Evolutionary conservation across 2,797 vertebrate species (phyloP), one percentile per base, ranked within the genome.

Genomic region (Sphenodon punctatus): DNA sequence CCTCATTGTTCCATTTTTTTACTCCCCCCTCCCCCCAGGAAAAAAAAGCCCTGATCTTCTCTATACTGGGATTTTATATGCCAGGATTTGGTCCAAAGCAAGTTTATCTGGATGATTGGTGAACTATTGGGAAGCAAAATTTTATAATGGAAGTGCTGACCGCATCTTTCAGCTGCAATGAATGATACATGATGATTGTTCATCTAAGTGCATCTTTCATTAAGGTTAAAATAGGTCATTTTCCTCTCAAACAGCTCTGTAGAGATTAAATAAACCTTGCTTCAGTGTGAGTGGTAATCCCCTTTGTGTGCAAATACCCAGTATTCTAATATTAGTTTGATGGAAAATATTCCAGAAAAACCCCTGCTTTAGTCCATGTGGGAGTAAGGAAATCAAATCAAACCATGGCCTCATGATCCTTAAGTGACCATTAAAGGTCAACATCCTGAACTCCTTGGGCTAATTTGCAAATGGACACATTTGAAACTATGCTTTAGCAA

Each of bases 401-500:
- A 65, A 74, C 71, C 58, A 34, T 61, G 55, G 23, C n/a, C 32
- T 61, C 58, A 14, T 66, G 53, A 79, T 84, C 71, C 46, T 82
- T 74, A 48, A 75, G 56, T 79, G 59, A 69, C 77, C 41, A 15
- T 84, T 85, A 68, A 34, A 67, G 70, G 58, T 51, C 51, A 65
- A 51, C 74, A 67, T 85, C 68, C 25, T 53, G 34, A 90, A 78
- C 82, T 85, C 67, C 53, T 67, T 48, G 34, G 67, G 45, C 42
- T 91, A 20, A 76, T 58, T 88, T 86, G 59, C 56, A 89, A 84
- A 87, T 38, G 10, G 38, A 70, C 25, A 6, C n/a, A 58, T 82
- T 85, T 88, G 88, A 87, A 78, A 66, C 66, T 60, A 49, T 32
- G 38, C 17, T 25, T 92, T 22, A 51, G 20, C 84, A 83, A 85